A percentile compares a stretch with the other conserved stretches of the same genome.
phyloP scores from a whole-genome alignment of 2,888 invertebrate species.

The Leptinotarsa rubiginosa region DNA sequence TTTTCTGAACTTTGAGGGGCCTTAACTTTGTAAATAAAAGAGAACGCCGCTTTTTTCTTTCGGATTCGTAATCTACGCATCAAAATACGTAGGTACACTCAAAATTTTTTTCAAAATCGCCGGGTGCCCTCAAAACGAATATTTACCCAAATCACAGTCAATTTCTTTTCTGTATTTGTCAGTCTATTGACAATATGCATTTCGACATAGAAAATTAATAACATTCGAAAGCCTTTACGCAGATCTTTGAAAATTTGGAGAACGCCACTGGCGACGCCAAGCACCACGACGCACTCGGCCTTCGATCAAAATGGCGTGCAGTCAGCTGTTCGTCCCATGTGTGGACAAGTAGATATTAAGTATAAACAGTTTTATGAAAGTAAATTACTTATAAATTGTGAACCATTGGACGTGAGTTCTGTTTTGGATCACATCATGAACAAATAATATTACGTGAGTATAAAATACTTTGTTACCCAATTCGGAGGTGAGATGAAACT shows the following conservation, averaged over 20 bases:
- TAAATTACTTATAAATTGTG: conserved; percentile 29
- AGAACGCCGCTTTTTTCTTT: too few species aligned
- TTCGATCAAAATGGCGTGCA: conserved; percentile 32
- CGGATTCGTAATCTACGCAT: too few species aligned
- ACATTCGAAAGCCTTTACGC: not conserved
- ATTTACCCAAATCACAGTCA: too few species aligned
- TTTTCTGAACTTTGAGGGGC: too few species aligned
- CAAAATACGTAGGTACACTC: too few species aligned
- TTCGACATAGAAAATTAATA: too few species aligned
- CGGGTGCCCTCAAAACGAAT: too few species aligned
- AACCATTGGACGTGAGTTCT: not conserved
- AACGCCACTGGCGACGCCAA: conserved; percentile 31
- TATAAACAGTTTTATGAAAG: conserved; percentile 36
- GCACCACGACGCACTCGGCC: conserved; percentile 44
- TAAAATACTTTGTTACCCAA: not conserved
- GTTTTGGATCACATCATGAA: conserved; percentile 10
- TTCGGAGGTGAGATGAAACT: not conserved
- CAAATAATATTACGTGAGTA: conserved; percentile 1
- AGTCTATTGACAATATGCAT: too few species aligned
- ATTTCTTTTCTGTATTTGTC: too few species aligned
- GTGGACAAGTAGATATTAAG: conserved; percentile 21
- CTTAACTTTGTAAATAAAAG: too few species aligned
- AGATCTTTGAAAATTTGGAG: not conserved
- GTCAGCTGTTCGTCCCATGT: conserved; percentile 42
- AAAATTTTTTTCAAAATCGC: too few species aligned